phyloP scores from a whole-genome alignment of 2,888 invertebrate genomes.

The Zaprionus obscuricornis region DNA sequence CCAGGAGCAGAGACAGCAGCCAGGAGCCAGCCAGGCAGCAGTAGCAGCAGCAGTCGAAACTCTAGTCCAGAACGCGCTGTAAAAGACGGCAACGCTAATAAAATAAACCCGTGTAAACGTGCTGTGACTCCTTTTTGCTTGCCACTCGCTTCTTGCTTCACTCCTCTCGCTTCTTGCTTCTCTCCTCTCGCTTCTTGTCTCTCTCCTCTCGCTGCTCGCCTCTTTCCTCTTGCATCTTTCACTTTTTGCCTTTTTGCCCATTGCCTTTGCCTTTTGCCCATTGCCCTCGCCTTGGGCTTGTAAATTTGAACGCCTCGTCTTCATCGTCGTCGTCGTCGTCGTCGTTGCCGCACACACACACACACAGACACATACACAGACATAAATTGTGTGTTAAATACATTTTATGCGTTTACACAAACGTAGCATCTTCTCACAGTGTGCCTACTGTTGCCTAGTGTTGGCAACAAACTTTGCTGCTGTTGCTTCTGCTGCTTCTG shows the following conservation, averaged over 20 bases:
- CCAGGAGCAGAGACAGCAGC: neutral
- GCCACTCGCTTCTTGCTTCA: slow-evolving; percentile 5
- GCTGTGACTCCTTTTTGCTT: slow-evolving; percentile 8
- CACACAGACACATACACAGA: no score
- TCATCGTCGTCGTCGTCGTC: no score
- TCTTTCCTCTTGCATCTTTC: neutral
- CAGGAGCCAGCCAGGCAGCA: slow-evolving; percentile 3
- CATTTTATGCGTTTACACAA: slow-evolving; percentile 71
- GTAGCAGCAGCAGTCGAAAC: neutral
- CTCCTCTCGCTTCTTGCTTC: no score
- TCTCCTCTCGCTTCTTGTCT: neutral
- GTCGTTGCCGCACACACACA: no score
- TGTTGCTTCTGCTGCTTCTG: neutral
- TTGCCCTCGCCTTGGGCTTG: slow-evolving; percentile 51
- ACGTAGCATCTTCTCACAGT: neutral
- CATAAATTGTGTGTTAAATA: slow-evolving; percentile 80
- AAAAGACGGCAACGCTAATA: slow-evolving; percentile 56
- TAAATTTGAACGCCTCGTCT: slow-evolving; percentile 74
- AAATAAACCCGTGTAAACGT: slow-evolving; percentile 69
- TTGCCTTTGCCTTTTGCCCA: slow-evolving; percentile 26
- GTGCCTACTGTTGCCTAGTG: neutral
- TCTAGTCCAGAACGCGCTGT: slow-evolving; percentile 29
- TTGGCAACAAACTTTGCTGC: neutral
- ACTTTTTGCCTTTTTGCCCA: neutral
- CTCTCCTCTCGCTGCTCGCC: no score